phyloP scores from a whole-genome alignment of 2,797 vertebrate species.

The Scarus forsteni region DNA sequence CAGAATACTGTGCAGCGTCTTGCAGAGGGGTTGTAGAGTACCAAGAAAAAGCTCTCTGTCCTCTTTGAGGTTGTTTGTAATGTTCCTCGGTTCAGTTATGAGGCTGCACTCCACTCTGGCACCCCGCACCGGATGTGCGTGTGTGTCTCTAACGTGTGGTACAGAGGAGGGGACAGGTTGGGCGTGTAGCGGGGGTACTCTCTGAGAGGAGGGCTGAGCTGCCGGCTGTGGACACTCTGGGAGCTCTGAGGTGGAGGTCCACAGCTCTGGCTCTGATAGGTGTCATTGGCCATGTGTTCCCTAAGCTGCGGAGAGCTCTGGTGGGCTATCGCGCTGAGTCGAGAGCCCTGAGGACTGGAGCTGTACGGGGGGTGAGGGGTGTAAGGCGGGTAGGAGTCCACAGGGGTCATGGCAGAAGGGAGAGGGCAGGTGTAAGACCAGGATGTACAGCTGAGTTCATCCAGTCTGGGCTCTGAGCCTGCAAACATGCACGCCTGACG shows the following conservation, averaged over 20 bases:
- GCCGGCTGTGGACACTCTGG: constrained; percentile 89
- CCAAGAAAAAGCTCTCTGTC: constrained; percentile 36
- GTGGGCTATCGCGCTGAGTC: constrained; percentile 88
- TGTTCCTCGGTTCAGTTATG: constrained; percentile 81
- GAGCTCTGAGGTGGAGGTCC: constrained; percentile 76
- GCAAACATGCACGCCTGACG: constrained; percentile 98
- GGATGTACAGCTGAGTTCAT: constrained; percentile 92
- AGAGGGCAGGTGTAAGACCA: constrained; percentile 94
- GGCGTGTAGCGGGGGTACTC: constrained; percentile 89
- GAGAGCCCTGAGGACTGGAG: constrained; percentile 91
- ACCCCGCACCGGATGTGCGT: constrained; percentile 86
- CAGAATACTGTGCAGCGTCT: constrained; percentile 43
- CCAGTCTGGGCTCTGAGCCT: constrained; percentile 88
- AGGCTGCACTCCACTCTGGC: constrained; percentile 93
- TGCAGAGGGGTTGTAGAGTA: constrained; percentile 33
- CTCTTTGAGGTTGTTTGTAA: constrained; percentile 30
- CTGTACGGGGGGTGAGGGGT: constrained; percentile 89
- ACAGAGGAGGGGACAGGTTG: constrained; percentile 93
- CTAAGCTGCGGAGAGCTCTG: constrained; percentile 88
- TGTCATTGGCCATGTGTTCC: constrained; percentile 81
- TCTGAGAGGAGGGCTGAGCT: constrained; percentile 86
- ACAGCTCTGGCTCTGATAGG: constrained; percentile 87
- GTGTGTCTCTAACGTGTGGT: constrained; percentile 90
- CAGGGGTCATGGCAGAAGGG: constrained; percentile 88
- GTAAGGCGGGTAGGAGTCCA: constrained; percentile 93